phyloP scores from a whole-genome alignment of 2,888 invertebrate genomes.

The Diaphora mendica region DNA sequence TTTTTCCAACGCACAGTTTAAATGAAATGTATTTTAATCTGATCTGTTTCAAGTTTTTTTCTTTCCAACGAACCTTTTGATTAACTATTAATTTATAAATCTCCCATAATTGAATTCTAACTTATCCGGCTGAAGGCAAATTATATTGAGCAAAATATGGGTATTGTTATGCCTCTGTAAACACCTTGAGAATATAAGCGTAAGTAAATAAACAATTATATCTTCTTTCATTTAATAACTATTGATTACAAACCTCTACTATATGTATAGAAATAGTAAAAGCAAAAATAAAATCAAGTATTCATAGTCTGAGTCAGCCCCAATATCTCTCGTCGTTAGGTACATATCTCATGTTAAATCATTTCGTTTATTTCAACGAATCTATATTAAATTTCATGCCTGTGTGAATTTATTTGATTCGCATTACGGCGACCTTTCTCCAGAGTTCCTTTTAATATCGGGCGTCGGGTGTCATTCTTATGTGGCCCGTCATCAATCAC shows the following conservation, averaged over 20 bases:
- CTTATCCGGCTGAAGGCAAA: too few relatives aligned
- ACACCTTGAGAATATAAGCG: background rate
- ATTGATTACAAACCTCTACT: background rate
- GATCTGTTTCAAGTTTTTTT: background rate
- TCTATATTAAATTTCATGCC: conserved; percentile 48
- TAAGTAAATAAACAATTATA: too few relatives aligned
- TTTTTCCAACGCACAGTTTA: too few relatives aligned
- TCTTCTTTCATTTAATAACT: too few relatives aligned
- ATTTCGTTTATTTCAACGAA: conserved; percentile 36
- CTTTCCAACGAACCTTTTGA: background rate
- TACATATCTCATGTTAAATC: conserved; percentile 39
- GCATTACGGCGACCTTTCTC: conserved; percentile 31
- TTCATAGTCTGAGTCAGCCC: conserved; percentile 3
- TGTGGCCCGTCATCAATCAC: conserved; percentile 47
- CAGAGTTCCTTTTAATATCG: conserved; percentile 45
- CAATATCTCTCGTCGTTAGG: conserved; percentile 13
- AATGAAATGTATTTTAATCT: too few relatives aligned
- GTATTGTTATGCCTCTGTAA: background rate
- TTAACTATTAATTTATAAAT: background rate
- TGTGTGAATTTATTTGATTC: conserved; percentile 53
- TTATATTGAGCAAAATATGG: background rate
- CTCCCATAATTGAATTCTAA: too few relatives aligned
- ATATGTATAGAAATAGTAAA: background rate
- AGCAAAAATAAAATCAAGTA: background rate
- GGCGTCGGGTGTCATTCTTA: conserved; percentile 38